Conservation (phyloP, 1,140 invertebrate species). For the Bombyx mori region ASM3026992v2 NC_085129.1:16212501-16213000, state of each 20-base stretch:
- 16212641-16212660: conserved; percentile 18
- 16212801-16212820: conserved; percentile 32
- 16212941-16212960: conserved; percentile 36
- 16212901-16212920: background rate
- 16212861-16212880: conserved; percentile 5
- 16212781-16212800: conserved; percentile 32
- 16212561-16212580: too few relatives aligned
- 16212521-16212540: too few relatives aligned
- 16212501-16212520: too few relatives aligned
- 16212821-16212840: conserved; percentile 32
- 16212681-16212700: conserved; percentile 35
- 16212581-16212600: too few relatives aligned
- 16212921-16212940: background rate
- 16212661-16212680: conserved; percentile 34
- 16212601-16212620: too few relatives aligned
- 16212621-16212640: too few relatives aligned
- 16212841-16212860: conserved; percentile 22
- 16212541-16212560: too few relatives aligned
- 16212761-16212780: conserved; percentile 2
- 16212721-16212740: conserved; percentile 27
- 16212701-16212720: conserved; percentile 34
- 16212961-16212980: conserved; percentile 31
- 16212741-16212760: background rate
- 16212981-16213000: conserved; percentile 28
- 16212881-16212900: background rate